phyloP scores from a whole-genome alignment of 2,113 vertebrate species.

The Alectura lathami region DNA sequence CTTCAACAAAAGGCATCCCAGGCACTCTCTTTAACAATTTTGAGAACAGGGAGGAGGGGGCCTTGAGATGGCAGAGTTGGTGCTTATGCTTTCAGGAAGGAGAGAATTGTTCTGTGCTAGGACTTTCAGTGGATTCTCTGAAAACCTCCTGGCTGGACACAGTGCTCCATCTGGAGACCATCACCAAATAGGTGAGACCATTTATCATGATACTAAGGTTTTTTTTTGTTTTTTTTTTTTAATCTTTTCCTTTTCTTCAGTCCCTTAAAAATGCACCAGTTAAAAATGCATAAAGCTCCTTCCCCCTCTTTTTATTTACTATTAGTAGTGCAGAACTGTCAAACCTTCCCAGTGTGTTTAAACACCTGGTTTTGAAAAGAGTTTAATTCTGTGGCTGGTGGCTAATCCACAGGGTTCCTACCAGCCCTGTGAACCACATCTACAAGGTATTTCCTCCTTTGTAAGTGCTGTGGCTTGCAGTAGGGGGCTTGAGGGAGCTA shows the following conservation, averaged over 20 bases:
- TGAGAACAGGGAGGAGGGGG: background rate
- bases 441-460: constrained; percentile 1
- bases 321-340: background rate
- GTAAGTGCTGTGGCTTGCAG: background rate
- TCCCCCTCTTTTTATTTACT: background rate
- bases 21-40: background rate
- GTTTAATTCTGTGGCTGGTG: background rate
- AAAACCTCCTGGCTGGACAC: background rate
- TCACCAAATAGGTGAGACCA: fast-evolving
- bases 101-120: background rate
- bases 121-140: background rate
- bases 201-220: background rate
- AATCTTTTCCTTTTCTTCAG: background rate
- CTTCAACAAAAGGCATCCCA: background rate
- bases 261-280: background rate
- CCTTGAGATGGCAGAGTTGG: background rate
- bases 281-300: background rate
- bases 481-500: background rate
- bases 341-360: background rate
- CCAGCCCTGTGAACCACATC: background rate
- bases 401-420: background rate
- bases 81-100: background rate
- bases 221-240: no score
- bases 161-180: background rate
- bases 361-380: background rate